Evolutionary conservation across 2,888 invertebrate genomes (phyloP).

Genomic region (Perizoma affinitatum): DNA sequence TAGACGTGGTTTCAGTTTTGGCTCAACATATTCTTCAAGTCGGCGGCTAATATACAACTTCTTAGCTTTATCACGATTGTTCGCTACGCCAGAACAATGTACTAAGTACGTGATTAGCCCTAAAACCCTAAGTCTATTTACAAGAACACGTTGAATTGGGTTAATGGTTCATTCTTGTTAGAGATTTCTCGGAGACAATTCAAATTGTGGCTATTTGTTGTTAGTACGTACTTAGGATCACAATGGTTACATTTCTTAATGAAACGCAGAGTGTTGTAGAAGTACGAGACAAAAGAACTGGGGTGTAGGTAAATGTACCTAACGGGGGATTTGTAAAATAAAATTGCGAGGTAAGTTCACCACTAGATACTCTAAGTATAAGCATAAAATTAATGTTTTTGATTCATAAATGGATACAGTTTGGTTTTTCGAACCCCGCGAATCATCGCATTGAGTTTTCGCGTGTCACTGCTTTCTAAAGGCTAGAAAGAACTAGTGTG

Average conservation of each 20-base stretch:
- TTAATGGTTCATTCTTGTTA: constrained; percentile 28
- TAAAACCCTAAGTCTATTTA: constrained; percentile 28
- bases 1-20: not conserved
- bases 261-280: constrained; percentile 22
- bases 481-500: no score
- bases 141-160: constrained; percentile 29
- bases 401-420: no score
- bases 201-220: constrained; percentile 30
- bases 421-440: no score
- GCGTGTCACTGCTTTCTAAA: no score
- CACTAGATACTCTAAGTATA: no score
- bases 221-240: constrained; percentile 22
- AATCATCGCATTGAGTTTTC: no score
- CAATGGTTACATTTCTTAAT: constrained; percentile 31
- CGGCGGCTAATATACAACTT: constrained; percentile 17
- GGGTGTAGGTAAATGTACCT: constrained; percentile 10
- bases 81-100: constrained; percentile 21
- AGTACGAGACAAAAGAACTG: constrained; percentile 17
- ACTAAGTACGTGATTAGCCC: constrained; percentile 32
- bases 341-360: no score
- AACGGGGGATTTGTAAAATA: not conserved
- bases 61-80: constrained; percentile 26
- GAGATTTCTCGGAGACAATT: constrained; percentile 28
- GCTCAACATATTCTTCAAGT: constrained; percentile 6
- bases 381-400: no score